Evolutionary conservation across 2,113 vertebrate genomes (phyloP), one percentile per base, ranked within the genome.

Genomic region (Platanista minor): DNA sequence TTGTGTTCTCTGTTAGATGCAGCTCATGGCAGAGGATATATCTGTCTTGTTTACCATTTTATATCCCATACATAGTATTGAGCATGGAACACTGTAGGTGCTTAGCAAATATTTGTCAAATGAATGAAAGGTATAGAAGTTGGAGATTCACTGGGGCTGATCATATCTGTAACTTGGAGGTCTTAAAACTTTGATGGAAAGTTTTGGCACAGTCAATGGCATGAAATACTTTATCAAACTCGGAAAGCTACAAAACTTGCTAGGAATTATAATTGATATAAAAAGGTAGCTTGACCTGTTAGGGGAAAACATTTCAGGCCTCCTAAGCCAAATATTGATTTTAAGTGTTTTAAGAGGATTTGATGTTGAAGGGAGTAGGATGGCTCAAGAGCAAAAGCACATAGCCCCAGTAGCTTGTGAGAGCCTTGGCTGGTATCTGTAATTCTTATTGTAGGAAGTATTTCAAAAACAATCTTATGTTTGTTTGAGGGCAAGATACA

Each of bases 291-390:
- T 59, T 88, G 49, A 66, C 36, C 88, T 61, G 49, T 77, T 86
- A 46, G 43, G 61, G 7, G n/a, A 41, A 66, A 39, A 96, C 21
- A 74, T 80, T 92, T 92, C 71, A 91, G 80, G 39, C 18, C 72
- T 52, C 85, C 46, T n/a, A 72, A 82, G 89, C 25, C 71, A 94
- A 85, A 86, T 86, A 95, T 57, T 93, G 87, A 94, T 87, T 94
- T 87, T 43, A 87, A 74, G 62, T 87, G 20, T 54, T 94, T 95
- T 85, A 72, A 54, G 95, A 85, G 46, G 27, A 69, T 74, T 87
- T 87, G 20, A 57, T 84, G 85, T 46, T 61, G 57, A 94, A 43
- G 27, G 49, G 87, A 66, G n/a, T 18, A 46, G 43, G 27, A 66
- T 46, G 59, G 36, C 43, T 75, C 9, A 18, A 74, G 23, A 82